Evolutionary conservation across 2,113 vertebrate genomes (phyloP).

Genomic region (Phocoena phocoena): DNA sequence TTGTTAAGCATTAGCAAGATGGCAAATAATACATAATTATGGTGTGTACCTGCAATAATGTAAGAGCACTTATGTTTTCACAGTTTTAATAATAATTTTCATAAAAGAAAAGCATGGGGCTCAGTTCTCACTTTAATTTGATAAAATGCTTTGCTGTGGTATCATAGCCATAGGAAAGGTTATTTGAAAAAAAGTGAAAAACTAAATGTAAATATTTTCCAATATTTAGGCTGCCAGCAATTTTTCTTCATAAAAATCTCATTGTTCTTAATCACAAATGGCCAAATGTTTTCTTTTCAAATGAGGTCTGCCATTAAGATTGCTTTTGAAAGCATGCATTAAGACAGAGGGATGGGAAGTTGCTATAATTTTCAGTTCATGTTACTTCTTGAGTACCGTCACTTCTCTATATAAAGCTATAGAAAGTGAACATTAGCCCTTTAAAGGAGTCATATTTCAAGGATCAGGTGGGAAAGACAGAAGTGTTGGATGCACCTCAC

Average conservation of each 20-base stretch:
- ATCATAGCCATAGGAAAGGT: slow-evolving; percentile 5
- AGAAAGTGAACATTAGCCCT: slow-evolving; percentile 85
- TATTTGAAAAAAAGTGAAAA: slow-evolving; percentile 43
- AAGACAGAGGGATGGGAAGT: slow-evolving; percentile 59
- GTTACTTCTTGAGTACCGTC: slow-evolving; percentile 81
- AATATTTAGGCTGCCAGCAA: slow-evolving; percentile 47
- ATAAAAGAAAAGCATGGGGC: neutral
- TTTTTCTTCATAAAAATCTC: slow-evolving; percentile 59
- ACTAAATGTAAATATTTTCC: slow-evolving; percentile 62
- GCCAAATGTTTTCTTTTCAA: slow-evolving; percentile 62
- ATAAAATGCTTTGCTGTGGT: slow-evolving; percentile 35
- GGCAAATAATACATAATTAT: slow-evolving; percentile 17
- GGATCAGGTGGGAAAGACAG: slow-evolving; percentile 88
- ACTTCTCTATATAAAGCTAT: slow-evolving; percentile 77
- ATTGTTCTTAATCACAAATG: slow-evolving; percentile 63
- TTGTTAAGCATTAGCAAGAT: slow-evolving; percentile 36
- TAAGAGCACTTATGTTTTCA: neutral
- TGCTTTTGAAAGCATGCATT: slow-evolving; percentile 70
- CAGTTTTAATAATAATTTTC: slow-evolving; percentile 51
- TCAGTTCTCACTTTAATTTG: slow-evolving; percentile 26
- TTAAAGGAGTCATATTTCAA: slow-evolving; percentile 85
- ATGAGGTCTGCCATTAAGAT: slow-evolving; percentile 52
- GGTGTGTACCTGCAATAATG: neutral
- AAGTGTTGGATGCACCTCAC: slow-evolving; percentile 88
- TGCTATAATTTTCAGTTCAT: slow-evolving; percentile 79